Conservation (phyloP, 2,797 vertebrate genomes). For the Geotrypetes seraphini region DNA sequence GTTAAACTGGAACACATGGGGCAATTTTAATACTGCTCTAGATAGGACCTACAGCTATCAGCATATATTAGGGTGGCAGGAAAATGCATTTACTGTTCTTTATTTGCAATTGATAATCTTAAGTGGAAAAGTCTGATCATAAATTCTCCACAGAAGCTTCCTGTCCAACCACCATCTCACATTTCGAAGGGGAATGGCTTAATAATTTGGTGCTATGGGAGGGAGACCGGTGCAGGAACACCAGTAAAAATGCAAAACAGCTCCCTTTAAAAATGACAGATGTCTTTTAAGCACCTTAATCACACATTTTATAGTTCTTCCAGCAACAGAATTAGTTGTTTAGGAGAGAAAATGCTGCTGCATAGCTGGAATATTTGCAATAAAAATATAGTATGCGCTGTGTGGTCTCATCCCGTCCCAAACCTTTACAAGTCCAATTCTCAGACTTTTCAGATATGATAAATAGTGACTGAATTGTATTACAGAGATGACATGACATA, state of each 20-base stretch:
- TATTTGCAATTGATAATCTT: constrained; percentile 31
- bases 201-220: constrained; percentile 60
- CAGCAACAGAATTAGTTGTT: no score
- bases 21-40: no score
- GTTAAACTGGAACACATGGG: no score
- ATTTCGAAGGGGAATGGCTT: constrained; percentile 32
- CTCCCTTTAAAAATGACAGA: constrained; percentile 58
- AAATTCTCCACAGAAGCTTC: constrained; percentile 37
- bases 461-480: no score
- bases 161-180: constrained; percentile 39
- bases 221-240: constrained; percentile 54
- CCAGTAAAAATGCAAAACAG: constrained; percentile 40
- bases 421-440: not conserved
- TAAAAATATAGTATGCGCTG: no score
- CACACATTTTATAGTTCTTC: constrained; percentile 19
- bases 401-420: not conserved
- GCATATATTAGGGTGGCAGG: constrained; percentile 12
- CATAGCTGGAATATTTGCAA: not conserved
- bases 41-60: no score
- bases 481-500: not conserved
- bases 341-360: not conserved
- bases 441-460: no score
- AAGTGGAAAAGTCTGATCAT: constrained; percentile 30
- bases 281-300: constrained; percentile 43
- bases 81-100: constrained; percentile 20